Conservation (phyloP, 2,113 vertebrate species). For the Prionailurus viverrinus region DNA sequence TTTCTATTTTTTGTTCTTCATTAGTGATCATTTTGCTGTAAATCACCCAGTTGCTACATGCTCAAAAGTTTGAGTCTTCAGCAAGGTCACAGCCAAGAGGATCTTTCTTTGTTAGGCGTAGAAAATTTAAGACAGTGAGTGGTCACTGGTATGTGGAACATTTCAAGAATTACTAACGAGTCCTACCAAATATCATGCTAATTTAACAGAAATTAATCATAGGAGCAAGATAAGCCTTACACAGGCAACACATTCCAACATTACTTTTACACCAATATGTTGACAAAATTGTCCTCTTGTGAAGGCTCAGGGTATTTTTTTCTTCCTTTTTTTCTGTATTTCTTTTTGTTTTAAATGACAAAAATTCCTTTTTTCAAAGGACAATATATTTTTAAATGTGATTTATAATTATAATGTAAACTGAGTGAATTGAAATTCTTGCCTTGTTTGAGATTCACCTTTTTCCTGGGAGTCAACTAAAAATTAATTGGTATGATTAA, state of each 20-base stretch:
- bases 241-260: neutral
- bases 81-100: neutral
- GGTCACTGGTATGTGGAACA: neutral
- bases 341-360: neutral
- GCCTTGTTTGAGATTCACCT: neutral
- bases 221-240: neutral
- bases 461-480: conserved; percentile 8
- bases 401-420: neutral
- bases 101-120: neutral
- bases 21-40: neutral
- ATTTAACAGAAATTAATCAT: neutral
- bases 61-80: neutral
- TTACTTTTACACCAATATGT: neutral
- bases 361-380: neutral
- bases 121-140: conserved; percentile 8
- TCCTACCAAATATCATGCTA: neutral
- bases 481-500: neutral
- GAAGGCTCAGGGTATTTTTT: neutral
- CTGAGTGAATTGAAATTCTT: neutral
- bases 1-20: neutral
- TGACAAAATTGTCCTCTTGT: neutral
- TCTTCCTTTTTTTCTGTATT: neutral
- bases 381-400: neutral
- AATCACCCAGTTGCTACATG: neutral
- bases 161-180: neutral